Base-by-base conservation (phyloP, 2,113 vertebrate species). In the Sardina pilchardus region DNA sequence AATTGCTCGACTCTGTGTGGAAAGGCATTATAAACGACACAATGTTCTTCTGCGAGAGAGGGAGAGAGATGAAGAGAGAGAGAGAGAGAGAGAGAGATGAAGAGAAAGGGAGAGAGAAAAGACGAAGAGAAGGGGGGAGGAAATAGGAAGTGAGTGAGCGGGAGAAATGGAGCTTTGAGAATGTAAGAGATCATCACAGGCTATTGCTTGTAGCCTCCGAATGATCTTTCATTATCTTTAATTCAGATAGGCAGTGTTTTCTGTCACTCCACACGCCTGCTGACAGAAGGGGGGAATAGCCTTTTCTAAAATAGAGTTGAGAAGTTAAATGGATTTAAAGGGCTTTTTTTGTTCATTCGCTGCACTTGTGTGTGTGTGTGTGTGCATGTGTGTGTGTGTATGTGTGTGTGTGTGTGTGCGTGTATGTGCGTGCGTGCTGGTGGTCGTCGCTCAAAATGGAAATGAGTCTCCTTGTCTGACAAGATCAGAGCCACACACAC, bases 1-100 rank as follows among this genome's bases (percentile, higher is more conserved):
- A 92, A 92, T 88, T 86, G 90, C 89, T 86, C 87, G 87, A 87
- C 90, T 90, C 93, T 89, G 89, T 93, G 92, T 91, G 91, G 89
- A 88, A 88, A 90, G 86, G 93, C 92, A 93, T 91, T 90, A 85
- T 50, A 45, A 88, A 87, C 89, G 87, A 91, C 90, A 88, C 86
- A 86, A 88, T 87, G 89, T 86, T 88, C 90, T 92, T 90, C 87
- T 90, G 88, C 89, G 88, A 93, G 82, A 56, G 24, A 53, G 26
- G 4, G 67, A 36, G 67, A 36, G 67, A 30, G n/a, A n/a, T 10
- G 36, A 17, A 81, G 75, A 81, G 81, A 12, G 1, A 43, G 2
- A 81, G 53, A n/a, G 63, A 71, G 24, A 75, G 67, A 75, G 67
- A 75, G 67, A 30, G 36, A 53, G 42, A 82, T 17, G 45, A 45